Evolutionary conservation across 2,113 vertebrate species (phyloP).

Genomic region (Megaceryle maxima): DNA sequence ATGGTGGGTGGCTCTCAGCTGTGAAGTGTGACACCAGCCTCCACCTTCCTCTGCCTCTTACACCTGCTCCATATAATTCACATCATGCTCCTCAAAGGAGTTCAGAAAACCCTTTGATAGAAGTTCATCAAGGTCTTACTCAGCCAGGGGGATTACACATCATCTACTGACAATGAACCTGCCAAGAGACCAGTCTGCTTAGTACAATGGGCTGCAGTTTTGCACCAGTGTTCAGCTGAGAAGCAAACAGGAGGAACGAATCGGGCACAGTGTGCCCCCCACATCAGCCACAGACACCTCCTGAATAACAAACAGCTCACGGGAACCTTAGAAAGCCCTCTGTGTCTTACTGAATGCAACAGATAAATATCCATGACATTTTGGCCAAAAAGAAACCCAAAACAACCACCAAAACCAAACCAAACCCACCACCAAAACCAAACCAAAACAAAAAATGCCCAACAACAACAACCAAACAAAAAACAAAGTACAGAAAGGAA

Average conservation of each 20-base stretch:
- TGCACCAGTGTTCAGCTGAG: background rate
- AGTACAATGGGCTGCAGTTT: background rate
- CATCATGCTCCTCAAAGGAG: background rate
- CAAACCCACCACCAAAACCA: too few species aligned
- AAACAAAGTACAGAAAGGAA: background rate
- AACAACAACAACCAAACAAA: background rate
- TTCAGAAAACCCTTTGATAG: slow-evolving; percentile 54
- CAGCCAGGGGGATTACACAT: background rate
- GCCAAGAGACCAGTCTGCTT: background rate
- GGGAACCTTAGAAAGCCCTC: background rate
- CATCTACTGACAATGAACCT: background rate
- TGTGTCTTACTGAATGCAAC: background rate
- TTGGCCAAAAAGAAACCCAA: background rate
- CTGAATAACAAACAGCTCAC: background rate
- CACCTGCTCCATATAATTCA: slow-evolving; percentile 57
- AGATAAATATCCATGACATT: background rate
- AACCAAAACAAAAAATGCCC: too few species aligned
- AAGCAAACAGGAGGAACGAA: background rate
- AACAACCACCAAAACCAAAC: background rate
- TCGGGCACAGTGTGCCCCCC: background rate
- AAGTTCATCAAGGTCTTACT: background rate
- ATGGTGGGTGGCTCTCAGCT: slow-evolving; percentile 43
- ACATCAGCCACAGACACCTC: slow-evolving; percentile 7
- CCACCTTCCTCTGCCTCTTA: background rate
- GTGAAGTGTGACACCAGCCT: slow-evolving; percentile 22